phyloP scores from a whole-genome alignment of 1,140 invertebrate genomes.

The Ladona fulva region DNA sequence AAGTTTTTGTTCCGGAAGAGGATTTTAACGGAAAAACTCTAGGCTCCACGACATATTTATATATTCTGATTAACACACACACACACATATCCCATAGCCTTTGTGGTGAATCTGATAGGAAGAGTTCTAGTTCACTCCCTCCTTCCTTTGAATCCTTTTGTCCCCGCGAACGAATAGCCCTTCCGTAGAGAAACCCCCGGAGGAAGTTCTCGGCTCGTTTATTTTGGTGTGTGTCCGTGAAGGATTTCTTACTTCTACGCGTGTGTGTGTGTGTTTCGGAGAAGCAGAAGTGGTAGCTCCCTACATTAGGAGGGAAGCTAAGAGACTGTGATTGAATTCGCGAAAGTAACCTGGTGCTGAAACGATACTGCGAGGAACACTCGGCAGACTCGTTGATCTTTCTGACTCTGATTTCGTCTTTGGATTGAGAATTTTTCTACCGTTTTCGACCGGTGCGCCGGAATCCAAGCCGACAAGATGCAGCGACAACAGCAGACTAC shows the following conservation, averaged over 20 bases:
- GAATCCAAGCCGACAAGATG: conserved; percentile 38
- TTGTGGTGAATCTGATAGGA: no score
- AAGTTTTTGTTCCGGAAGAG: background rate
- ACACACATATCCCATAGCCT: no score
- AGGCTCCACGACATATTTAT: no score
- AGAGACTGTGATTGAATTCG: conserved; percentile 17
- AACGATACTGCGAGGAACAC: background rate
- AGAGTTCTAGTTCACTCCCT: no score
- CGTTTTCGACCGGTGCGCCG: conserved; percentile 15
- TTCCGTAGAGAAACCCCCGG: no score
- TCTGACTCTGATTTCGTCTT: background rate
- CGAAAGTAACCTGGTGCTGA: conserved; percentile 15
- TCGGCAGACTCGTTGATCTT: background rate
- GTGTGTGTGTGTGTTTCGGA: conserved; percentile 31
- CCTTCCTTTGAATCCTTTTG: no score
- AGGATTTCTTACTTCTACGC: conserved; percentile 17
- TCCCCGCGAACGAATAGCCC: no score
- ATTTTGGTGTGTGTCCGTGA: background rate
- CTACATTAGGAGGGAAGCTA: background rate
- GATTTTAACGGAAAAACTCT: no score
- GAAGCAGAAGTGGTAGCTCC: conserved; percentile 22
- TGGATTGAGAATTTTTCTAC: background rate
- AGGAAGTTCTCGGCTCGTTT: no score
- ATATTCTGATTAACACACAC: no score
- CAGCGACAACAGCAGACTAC: conserved; percentile 46